Evolutionary conservation across 1,140 invertebrate genomes (phyloP).

Genomic region (Sycophaga agraensis): DNA sequence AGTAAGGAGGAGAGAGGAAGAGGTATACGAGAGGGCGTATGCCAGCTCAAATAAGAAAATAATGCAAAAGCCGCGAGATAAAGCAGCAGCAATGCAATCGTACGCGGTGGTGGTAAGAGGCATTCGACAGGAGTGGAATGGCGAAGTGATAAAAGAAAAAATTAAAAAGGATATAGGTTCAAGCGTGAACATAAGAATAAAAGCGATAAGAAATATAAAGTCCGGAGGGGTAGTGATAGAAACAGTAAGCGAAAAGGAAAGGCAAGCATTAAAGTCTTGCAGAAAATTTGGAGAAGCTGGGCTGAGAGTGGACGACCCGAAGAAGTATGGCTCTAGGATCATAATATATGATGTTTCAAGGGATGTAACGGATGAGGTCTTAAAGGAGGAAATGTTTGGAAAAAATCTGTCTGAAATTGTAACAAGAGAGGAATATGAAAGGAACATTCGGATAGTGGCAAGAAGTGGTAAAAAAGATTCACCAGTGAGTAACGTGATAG

Average conservation of each 20-base stretch:
- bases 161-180: no score
- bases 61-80: no score
- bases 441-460: neutral
- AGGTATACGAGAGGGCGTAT: no score
- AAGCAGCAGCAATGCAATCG: no score
- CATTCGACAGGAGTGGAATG: no score
- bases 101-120: no score
- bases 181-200: no score
- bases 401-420: neutral
- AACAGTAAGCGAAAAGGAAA: neutral
- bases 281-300: neutral
- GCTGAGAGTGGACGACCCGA: neutral
- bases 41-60: no score
- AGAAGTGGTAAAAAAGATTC: neutral
- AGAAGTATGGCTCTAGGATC: neutral
- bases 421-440: neutral
- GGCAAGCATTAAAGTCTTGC: neutral
- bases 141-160: no score
- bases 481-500: neutral
- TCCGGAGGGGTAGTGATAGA: conserved; percentile 1
- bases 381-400: neutral
- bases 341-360: neutral
- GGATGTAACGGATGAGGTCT: neutral
- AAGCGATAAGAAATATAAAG: no score
- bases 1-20: no score